These are phyloP conservation scores for Stegana nigrithorax DNA, from an alignment of 2,888 invertebrate species.

Conservation along the genomic window DNA sequence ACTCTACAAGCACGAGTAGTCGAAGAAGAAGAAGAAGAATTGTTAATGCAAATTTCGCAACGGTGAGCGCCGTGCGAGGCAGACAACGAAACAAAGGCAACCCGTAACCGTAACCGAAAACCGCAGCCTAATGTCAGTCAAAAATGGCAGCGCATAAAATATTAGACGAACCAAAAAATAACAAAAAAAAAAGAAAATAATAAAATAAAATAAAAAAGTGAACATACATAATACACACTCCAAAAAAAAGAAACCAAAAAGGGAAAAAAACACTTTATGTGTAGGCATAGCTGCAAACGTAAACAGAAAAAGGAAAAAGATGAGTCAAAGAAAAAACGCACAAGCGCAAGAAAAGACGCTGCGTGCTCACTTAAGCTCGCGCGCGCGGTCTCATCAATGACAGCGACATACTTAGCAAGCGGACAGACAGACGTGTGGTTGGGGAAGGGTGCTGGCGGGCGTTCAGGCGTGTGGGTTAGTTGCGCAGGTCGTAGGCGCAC, in stretches of 20 bases:
- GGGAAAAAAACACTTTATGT: no score
- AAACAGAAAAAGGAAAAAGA: neutral
- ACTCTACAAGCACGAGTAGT: no score
- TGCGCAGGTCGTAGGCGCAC: neutral
- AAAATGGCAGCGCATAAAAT: slow-evolving; percentile 44
- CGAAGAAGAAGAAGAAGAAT: slow-evolving; percentile 44
- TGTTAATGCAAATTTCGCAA: slow-evolving; percentile 37
- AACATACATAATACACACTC: no score
- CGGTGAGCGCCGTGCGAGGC: neutral
- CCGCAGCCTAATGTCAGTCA: slow-evolving; percentile 28
- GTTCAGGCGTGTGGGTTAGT: no score
- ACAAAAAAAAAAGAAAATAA: slow-evolving; percentile 20
- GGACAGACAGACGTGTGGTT: no score
- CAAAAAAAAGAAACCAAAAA: neutral
- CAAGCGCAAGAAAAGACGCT: neutral
- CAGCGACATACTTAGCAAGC: no score
- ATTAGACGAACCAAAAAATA: no score
- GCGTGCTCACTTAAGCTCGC: neutral
- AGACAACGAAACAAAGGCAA: slow-evolving; percentile 9
- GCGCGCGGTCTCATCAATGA: no score
- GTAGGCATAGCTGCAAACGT: neutral
- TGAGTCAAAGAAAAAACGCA: neutral
- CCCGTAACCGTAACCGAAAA: no score
- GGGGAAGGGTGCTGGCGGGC: no score
- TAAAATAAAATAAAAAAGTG: no score